These are phyloP conservation scores for Syngnathus typhle DNA, from an alignment of 2,113 vertebrate species.

Conservation along the genomic window DNA sequence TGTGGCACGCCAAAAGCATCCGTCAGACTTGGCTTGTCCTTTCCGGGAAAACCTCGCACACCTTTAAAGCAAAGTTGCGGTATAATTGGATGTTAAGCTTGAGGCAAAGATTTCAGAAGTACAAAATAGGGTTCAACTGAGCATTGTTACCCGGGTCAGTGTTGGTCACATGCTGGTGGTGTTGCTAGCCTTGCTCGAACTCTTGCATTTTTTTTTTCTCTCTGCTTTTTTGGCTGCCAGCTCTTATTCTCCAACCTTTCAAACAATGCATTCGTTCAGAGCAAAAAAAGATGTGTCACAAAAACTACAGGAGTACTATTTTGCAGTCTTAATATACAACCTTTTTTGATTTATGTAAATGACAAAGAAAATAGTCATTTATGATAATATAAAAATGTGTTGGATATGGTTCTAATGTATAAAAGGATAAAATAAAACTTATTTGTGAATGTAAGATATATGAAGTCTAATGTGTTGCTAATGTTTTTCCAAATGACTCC, in stretches of 20 bases:
- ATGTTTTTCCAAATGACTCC: neutral
- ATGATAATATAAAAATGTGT: slow-evolving; percentile 70
- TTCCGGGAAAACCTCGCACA: slow-evolving; percentile 33
- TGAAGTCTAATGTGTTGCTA: slow-evolving; percentile 1
- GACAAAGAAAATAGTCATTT: slow-evolving; percentile 68
- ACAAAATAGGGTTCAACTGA: slow-evolving; percentile 30
- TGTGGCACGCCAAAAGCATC: slow-evolving; percentile 21
- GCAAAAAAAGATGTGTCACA: slow-evolving; percentile 52
- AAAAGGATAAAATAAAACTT: slow-evolving; percentile 72
- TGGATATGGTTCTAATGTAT: slow-evolving; percentile 73
- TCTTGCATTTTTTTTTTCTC: slow-evolving; percentile 55
- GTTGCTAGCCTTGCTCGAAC: slow-evolving; percentile 59
- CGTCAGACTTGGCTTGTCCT: slow-evolving; percentile 15
- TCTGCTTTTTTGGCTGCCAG: slow-evolving; percentile 62
- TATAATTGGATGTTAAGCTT: slow-evolving; percentile 20
- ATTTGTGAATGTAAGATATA: slow-evolving; percentile 66
- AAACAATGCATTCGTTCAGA: slow-evolving; percentile 44
- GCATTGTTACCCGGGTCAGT: slow-evolving; percentile 47
- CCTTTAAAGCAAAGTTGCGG: slow-evolving; percentile 18
- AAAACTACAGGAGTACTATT: slow-evolving; percentile 69
- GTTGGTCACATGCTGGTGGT: slow-evolving; percentile 53
- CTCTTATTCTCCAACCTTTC: slow-evolving; percentile 26
- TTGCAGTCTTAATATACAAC: slow-evolving; percentile 73
- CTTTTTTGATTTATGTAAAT: slow-evolving; percentile 64
- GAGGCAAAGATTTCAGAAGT: slow-evolving; percentile 18